A percentile compares a stretch with the other conserved stretches of the same genome.
These are phyloP conservation scores for Chaitophorus viminalis DNA, from an alignment of 2,888 invertebrate genomes.

Conservation along the genomic window DNA sequence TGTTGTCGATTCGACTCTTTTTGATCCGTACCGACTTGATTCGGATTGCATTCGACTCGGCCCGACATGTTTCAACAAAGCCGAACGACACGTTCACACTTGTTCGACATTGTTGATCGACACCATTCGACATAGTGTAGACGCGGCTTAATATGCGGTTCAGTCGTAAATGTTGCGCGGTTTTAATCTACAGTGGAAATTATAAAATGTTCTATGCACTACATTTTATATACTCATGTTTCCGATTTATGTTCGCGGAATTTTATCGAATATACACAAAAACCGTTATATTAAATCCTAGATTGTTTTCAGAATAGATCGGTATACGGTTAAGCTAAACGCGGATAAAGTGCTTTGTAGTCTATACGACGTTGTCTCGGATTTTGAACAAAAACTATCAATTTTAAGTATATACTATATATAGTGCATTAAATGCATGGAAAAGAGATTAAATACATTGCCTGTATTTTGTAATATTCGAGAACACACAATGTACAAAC, in stretches of 20 bases:
- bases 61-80: conserved; percentile 30
- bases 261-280: not conserved
- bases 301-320: not conserved
- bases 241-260: not conserved
- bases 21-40: conserved; percentile 50
- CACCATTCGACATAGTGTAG: too few species aligned
- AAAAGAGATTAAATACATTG: too few species aligned
- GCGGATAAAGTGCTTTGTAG: not conserved
- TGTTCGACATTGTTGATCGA: too few species aligned
- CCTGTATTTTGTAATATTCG: too few species aligned
- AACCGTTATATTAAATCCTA: not conserved
- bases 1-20: conserved; percentile 55
- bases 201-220: not conserved
- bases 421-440: not conserved
- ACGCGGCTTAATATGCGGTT: too few species aligned
- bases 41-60: conserved; percentile 50
- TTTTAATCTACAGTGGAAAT: too few species aligned
- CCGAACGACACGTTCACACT: too few species aligned
- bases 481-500: not conserved
- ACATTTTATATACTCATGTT: not conserved
- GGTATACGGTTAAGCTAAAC: not conserved
- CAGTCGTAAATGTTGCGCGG: too few species aligned
- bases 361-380: not conserved
- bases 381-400: not conserved
- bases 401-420: not conserved